phyloP scores from a whole-genome alignment of 2,797 vertebrate genomes.

The Paramormyrops hopkinsi region DNA sequence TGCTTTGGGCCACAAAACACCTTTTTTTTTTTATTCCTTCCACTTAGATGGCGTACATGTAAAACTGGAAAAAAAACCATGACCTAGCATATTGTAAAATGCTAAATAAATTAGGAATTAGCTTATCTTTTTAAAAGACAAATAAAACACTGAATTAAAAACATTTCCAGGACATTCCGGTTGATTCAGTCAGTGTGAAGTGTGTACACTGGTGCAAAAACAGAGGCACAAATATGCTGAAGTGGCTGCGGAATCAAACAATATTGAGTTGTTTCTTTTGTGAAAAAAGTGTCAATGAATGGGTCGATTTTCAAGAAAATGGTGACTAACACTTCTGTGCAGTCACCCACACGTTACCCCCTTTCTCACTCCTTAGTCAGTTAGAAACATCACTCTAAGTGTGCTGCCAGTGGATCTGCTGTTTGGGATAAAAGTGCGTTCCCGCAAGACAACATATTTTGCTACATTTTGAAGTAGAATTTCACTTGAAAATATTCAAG shows the following conservation, averaged over 20 bases:
- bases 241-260: neutral
- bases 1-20: neutral
- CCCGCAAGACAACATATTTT: neutral
- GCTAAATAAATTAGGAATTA: neutral
- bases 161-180: neutral
- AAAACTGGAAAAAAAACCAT: neutral
- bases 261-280: slow-evolving; percentile 13
- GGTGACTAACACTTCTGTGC: slow-evolving; percentile 35
- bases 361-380: slow-evolving; percentile 13
- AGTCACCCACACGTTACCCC: slow-evolving; percentile 5
- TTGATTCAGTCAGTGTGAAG: neutral
- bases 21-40: neutral
- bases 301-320: slow-evolving; percentile 31
- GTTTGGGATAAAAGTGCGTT: neutral
- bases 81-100: neutral
- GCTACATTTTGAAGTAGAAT: neutral
- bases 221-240: neutral
- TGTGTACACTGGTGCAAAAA: neutral
- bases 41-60: neutral
- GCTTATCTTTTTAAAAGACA: neutral
- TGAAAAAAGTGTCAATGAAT: slow-evolving; percentile 27
- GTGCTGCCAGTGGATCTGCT: neutral
- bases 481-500: neutral
- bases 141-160: neutral
- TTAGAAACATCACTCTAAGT: neutral